These are phyloP conservation scores for Isaurus tuberculatus DNA, from an alignment of 92 coral and sea anemone genomes.

Conservation along the genomic window DNA sequence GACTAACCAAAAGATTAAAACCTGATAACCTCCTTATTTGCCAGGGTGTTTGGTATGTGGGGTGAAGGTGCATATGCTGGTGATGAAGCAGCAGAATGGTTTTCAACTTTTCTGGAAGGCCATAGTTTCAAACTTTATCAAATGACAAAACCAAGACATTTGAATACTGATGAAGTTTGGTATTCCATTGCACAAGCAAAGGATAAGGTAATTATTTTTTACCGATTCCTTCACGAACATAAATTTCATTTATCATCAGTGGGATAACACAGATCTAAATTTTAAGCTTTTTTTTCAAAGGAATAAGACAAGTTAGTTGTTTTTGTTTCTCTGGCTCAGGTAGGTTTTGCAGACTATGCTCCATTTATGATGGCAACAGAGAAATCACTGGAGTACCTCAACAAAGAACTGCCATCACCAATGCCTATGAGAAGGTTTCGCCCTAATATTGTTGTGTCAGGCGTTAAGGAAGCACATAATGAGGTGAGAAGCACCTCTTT, in stretches of 20 bases:
- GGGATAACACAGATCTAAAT: no score
- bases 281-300: no score
- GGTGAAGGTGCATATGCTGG: slow-evolving; percentile 75
- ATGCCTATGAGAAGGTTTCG: slow-evolving; percentile 69
- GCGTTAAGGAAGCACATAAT: slow-evolving; percentile 29
- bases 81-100: slow-evolving; percentile 68
- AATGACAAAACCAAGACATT: slow-evolving; percentile 53
- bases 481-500: slow-evolving; percentile 57
- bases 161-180: slow-evolving; percentile 58
- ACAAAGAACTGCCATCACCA: slow-evolving; percentile 59
- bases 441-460: slow-evolving; percentile 69
- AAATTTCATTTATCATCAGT: no score
- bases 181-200: slow-evolving; percentile 48
- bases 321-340: slow-evolving; percentile 28
- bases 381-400: slow-evolving; percentile 59
- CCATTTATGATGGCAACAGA: slow-evolving; percentile 62
- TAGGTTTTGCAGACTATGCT: slow-evolving; percentile 57
- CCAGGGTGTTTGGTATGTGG: slow-evolving; percentile 46
- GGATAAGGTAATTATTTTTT: slow-evolving; percentile 52
- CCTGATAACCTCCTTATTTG: not conserved
- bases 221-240: no score
- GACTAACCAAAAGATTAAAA: no score
- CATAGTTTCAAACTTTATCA: slow-evolving; percentile 60
- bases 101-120: slow-evolving; percentile 56
- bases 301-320: no score